A percentile compares a stretch with the other conserved stretches of the same genome.
Evolutionary conservation across 2,888 invertebrate species (phyloP).

Genomic region (Apodemia hepburni): DNA sequence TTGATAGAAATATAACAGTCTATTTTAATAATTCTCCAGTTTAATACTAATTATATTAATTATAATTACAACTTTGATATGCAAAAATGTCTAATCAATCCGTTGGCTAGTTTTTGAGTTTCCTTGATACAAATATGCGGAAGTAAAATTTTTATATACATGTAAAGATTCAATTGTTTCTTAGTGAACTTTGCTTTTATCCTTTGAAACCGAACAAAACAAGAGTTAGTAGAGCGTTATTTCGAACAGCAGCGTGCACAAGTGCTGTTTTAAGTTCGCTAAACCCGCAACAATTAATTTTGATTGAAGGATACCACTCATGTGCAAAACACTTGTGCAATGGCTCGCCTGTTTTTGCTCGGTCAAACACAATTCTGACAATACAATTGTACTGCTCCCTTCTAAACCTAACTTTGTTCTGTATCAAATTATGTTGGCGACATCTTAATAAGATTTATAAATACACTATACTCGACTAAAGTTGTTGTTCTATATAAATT

Average conservation of each 20-base stretch:
- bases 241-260: constrained; percentile 16
- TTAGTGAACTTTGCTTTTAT: background rate
- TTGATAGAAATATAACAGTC: too few species aligned
- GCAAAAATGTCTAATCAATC: too few species aligned
- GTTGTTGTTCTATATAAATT: too few species aligned
- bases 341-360: constrained; percentile 45
- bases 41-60: too few species aligned
- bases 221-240: constrained; percentile 14
- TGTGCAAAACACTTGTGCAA: constrained; percentile 41
- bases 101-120: too few species aligned
- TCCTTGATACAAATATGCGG: too few species aligned
- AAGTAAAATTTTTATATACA: too few species aligned
- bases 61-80: too few species aligned
- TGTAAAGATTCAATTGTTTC: background rate
- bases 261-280: constrained; percentile 20
- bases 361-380: constrained; percentile 43
- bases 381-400: background rate
- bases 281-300: constrained; percentile 42
- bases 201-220: background rate
- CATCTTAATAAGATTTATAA: too few species aligned
- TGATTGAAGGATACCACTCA: constrained; percentile 42
- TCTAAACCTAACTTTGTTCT: background rate
- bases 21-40: too few species aligned
- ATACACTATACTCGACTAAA: too few species aligned
- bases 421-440: too few species aligned